Percentiles rank a stretch among this genome's conserved stretches.
Conservation (phyloP, 2,888 invertebrate genomes). For the Drosophila antonietae region DNA sequence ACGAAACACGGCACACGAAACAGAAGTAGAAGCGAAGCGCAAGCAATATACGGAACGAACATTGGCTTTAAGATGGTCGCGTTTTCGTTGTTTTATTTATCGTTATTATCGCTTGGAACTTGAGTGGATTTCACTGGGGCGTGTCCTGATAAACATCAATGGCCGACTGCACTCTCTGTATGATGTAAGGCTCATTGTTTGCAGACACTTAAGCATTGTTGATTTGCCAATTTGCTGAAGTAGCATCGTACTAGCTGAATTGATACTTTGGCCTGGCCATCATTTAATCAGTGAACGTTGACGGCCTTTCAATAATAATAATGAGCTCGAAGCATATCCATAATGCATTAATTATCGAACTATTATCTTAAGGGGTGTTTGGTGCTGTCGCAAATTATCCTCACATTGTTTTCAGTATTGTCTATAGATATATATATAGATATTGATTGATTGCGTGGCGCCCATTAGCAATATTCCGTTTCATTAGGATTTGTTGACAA, state of each 20-base stretch:
- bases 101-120: constrained; percentile 64
- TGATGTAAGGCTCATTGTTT: constrained; percentile 57
- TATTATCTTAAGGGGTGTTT: constrained; percentile 23
- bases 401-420: neutral
- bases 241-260: constrained; percentile 19
- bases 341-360: constrained; percentile 38
- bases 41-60: neutral
- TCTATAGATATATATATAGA: neutral
- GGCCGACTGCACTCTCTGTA: constrained; percentile 30
- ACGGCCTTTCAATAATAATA: constrained; percentile 1
- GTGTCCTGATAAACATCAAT: constrained; percentile 55
- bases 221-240: constrained; percentile 33
- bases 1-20: neutral
- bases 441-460: constrained; percentile 21
- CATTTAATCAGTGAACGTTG: constrained; percentile 29
- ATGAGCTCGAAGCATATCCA: constrained; percentile 8
- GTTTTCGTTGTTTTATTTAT: constrained; percentile 49
- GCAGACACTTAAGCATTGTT: constrained; percentile 50
- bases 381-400: neutral
- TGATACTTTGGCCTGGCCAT: constrained; percentile 18
- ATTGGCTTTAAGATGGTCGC: constrained; percentile 44
- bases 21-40: too few species aligned
- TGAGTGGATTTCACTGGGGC: constrained; percentile 52
- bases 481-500: constrained; percentile 18
- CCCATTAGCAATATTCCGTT: constrained; percentile 21